phyloP scores from a whole-genome alignment of 2,797 vertebrate species.

The Buphagus erythrorhynchus region DNA sequence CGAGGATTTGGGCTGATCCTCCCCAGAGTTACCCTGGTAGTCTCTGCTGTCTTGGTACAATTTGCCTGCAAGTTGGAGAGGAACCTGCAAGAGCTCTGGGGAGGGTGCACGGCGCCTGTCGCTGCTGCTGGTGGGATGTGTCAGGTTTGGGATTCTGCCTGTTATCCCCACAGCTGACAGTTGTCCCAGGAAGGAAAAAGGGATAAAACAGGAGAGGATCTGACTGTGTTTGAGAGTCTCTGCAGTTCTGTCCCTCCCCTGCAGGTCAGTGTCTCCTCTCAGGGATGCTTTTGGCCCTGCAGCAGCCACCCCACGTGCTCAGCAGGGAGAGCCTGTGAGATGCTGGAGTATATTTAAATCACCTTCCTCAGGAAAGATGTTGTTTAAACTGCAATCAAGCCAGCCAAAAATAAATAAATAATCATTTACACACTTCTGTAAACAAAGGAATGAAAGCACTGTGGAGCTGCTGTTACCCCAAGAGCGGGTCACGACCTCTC shows the following conservation, averaged over 20 bases:
- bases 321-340: neutral
- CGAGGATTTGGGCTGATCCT: conserved; percentile 16
- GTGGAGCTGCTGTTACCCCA: neutral
- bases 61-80: neutral
- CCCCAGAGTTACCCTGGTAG: neutral
- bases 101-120: accelerated
- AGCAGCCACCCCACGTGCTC: neutral
- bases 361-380: conserved; percentile 28
- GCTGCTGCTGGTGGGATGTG: neutral
- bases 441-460: neutral
- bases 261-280: neutral
- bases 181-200: neutral
- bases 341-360: neutral
- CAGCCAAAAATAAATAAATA: conserved; percentile 52
- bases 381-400: conserved; percentile 57
- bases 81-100: neutral
- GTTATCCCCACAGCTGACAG: neutral
- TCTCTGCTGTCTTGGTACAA: neutral
- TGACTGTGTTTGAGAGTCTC: neutral
- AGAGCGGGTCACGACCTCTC: neutral
- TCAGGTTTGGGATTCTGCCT: neutral
- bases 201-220: neutral
- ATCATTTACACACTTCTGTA: conserved; percentile 11
- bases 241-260: neutral
- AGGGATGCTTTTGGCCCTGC: neutral